A percentile compares a stretch with the other conserved stretches of the same genome.
These are phyloP conservation scores for Antigone vipio DNA, from an alignment of 2,113 vertebrate species.

Conservation along the genomic window DNA sequence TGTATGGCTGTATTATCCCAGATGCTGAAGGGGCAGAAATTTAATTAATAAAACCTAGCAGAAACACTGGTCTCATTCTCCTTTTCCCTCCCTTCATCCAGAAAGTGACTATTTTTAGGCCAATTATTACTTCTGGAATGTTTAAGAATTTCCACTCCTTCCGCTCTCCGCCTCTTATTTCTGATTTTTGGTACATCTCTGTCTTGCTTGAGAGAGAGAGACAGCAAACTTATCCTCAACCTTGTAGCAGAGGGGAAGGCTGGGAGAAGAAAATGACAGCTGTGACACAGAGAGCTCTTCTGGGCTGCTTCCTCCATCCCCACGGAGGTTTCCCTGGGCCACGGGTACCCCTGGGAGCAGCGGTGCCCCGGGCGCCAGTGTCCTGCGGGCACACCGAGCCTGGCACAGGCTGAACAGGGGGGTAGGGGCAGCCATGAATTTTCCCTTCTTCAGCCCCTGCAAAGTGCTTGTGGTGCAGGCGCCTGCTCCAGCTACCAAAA, in stretches of 20 bases:
- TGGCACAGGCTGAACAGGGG: background rate
- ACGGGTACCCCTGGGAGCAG: background rate
- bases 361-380: fast-evolving
- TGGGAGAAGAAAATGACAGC: background rate
- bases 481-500: fast-evolving
- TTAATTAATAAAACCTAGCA: background rate
- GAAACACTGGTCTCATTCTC: background rate
- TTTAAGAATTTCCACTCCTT: background rate
- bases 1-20: background rate
- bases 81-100: background rate
- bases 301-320: background rate
- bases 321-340: background rate
- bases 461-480: background rate
- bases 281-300: background rate
- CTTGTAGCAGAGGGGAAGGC: background rate
- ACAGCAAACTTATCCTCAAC: background rate
- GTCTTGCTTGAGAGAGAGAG: background rate
- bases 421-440: fast-evolving
- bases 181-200: background rate
- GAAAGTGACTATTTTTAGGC: background rate
- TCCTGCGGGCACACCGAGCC: background rate
- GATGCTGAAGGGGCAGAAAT: background rate
- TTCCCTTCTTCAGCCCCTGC: background rate
- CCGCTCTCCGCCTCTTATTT: background rate
- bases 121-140: background rate